phyloP scores from a whole-genome alignment of 2,113 vertebrate species.

The Callaeas wilsoni region DNA sequence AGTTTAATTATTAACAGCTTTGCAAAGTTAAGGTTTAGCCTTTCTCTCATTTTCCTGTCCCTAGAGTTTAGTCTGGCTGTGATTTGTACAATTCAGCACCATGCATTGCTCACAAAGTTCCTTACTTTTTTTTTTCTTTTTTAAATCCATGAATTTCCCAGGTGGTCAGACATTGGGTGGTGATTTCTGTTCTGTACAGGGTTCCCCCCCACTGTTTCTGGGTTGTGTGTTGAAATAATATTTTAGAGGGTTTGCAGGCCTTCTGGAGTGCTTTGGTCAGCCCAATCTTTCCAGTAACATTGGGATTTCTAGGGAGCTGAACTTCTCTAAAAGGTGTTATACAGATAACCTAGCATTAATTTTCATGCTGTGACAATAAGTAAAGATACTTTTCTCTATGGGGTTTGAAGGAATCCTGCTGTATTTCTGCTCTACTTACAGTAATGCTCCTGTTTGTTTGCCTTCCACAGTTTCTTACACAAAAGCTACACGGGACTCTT shows the following conservation, averaged over 20 bases:
- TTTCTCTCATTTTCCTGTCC: not conserved
- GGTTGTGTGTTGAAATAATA: not conserved
- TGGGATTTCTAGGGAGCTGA: not conserved
- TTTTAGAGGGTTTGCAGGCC: not conserved
- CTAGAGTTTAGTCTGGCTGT: not conserved
- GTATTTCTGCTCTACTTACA: not conserved
- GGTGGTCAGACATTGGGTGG: not conserved
- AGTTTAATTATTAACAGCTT: not conserved
- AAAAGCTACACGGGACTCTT: conserved; percentile 50
- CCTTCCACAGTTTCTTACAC: conserved; percentile 44
- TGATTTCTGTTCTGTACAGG: not conserved
- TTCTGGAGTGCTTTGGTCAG: not conserved
- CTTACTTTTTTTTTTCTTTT: not conserved
- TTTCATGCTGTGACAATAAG: not conserved
- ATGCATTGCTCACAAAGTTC: not conserved
- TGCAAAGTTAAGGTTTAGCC: not conserved
- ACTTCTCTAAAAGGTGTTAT: not conserved
- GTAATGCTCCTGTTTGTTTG: conserved; percentile 35
- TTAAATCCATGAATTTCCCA: not conserved
- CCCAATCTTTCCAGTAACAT: not conserved
- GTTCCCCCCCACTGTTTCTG: not conserved
- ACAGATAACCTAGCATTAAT: not conserved
- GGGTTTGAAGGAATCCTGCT: not conserved
- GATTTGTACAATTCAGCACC: not conserved
- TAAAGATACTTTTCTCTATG: not conserved